Conservation (phyloP, 2,888 invertebrate species). For the Orgyia antiqua region DNA sequence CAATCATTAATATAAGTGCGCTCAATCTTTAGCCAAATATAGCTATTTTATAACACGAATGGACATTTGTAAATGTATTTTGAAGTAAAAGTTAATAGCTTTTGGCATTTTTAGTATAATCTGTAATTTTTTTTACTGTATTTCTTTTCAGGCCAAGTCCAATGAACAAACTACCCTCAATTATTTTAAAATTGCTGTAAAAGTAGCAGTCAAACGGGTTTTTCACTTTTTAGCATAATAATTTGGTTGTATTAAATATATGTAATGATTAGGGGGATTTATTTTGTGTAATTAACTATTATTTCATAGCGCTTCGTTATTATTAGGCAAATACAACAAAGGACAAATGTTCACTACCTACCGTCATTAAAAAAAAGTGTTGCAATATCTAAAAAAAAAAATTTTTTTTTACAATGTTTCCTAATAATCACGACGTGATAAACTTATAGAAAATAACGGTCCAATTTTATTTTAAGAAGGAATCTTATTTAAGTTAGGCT, state of each 20-base stretch:
- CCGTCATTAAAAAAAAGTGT: too few relatives aligned
- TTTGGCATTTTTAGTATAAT: neutral
- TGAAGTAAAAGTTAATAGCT: neutral
- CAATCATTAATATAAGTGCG: neutral
- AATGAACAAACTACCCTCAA: too few relatives aligned
- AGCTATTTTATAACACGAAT: neutral
- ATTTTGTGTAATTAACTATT: slow-evolving; percentile 24
- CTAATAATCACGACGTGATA: slow-evolving; percentile 1
- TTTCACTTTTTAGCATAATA: slow-evolving; percentile 28
- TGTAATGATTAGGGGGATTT: slow-evolving; percentile 18
- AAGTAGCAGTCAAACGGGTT: slow-evolving; percentile 18
- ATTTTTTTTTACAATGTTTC: neutral
- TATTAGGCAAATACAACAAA: too few relatives aligned
- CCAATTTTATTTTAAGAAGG: slow-evolving; percentile 53
- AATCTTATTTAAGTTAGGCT: slow-evolving; percentile 37
- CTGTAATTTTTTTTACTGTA: too few relatives aligned
- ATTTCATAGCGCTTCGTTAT: slow-evolving; percentile 13
- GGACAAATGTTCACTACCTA: too few relatives aligned
- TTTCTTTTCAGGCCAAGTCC: too few relatives aligned
- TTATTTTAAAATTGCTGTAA: slow-evolving; percentile 25
- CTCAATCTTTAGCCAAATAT: neutral
- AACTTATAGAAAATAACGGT: slow-evolving; percentile 29
- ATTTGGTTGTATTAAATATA: slow-evolving; percentile 22
- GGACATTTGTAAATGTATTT: neutral
- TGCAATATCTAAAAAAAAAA: neutral